These are phyloP conservation scores for Aurelia aurita complex sp. Pacific DNA, from an alignment of 30 jellyfish, hydroid and myxozoan genomes.

Conservation along the genomic window DNA sequence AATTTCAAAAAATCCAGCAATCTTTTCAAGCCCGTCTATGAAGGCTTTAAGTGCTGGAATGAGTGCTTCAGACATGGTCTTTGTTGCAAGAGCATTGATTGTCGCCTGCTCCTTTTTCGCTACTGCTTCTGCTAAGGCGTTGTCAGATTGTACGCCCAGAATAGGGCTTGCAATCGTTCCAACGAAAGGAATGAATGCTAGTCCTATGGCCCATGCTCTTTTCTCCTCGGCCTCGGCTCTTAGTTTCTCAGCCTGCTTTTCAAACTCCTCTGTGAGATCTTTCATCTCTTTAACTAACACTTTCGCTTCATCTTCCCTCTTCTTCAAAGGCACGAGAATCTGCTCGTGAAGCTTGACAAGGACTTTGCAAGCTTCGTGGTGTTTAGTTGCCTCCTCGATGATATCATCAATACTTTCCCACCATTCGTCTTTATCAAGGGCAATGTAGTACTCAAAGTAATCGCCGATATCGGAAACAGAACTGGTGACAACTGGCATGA, in stretches of 20 bases:
- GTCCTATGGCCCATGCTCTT: constrained; percentile 49
- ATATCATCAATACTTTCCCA: constrained; percentile 35
- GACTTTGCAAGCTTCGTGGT: constrained; percentile 39
- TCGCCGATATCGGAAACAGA: constrained; percentile 22
- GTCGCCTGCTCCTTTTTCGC: neutral
- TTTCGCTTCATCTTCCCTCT: constrained; percentile 39
- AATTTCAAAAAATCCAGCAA: constrained; percentile 38
- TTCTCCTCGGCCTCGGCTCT: neutral
- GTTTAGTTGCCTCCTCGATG: constrained; percentile 26
- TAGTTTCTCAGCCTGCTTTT: constrained; percentile 18
- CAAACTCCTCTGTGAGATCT: constrained; percentile 27
- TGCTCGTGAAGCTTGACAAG: constrained; percentile 47
- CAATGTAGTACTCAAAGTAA: constrained; percentile 37
- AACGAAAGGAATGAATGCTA: constrained; percentile 41
- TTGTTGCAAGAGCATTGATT: neutral
- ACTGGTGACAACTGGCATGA: constrained; percentile 42
- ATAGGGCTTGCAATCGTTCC: constrained; percentile 25
- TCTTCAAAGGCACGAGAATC: constrained; percentile 15
- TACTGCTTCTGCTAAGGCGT: neutral
- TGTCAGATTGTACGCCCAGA: neutral
- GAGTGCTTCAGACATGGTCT: neutral
- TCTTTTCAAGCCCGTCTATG: constrained; percentile 1
- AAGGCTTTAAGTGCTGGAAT: constrained; percentile 35
- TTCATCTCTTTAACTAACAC: constrained; percentile 24
- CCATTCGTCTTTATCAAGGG: constrained; percentile 42